phyloP scores from a whole-genome alignment of 2,888 invertebrate genomes.

The Patella caerulea region DNA sequence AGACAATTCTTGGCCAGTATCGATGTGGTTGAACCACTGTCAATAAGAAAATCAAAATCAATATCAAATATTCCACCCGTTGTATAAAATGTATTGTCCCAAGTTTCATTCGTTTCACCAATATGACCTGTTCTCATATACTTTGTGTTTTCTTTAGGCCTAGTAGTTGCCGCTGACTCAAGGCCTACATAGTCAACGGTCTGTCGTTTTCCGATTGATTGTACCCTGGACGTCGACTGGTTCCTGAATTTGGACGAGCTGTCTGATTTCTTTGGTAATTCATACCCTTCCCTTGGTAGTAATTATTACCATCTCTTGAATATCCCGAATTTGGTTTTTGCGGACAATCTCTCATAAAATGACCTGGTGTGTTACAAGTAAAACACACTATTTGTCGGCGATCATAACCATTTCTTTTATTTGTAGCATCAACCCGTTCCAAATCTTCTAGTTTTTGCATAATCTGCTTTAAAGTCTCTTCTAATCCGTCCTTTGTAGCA shows the following conservation, averaged over 20 bases:
- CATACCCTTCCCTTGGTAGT: background rate
- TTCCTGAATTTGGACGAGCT: background rate
- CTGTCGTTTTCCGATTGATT: conserved; percentile 16
- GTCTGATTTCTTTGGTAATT: background rate
- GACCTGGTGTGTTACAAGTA: conserved; percentile 21
- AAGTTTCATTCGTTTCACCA: background rate
- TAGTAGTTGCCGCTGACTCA: conserved; percentile 15
- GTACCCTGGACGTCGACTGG: background rate
- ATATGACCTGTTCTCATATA: conserved; percentile 9
- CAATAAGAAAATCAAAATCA: conserved; percentile 12
- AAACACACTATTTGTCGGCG: conserved; percentile 8
- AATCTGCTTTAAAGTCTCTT: conserved; percentile 13
- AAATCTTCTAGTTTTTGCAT: conserved; percentile 15
- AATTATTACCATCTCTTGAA: too few species aligned
- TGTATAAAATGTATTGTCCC: conserved; percentile 24
- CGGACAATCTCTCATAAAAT: conserved; percentile 23
- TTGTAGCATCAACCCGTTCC: background rate
- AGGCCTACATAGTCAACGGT: conserved; percentile 25
- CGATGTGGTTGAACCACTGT: conserved; percentile 19
- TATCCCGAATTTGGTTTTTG: too few species aligned
- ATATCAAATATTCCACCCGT: background rate
- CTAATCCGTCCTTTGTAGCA: too few species aligned
- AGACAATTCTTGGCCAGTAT: conserved; percentile 13
- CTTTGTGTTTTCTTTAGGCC: conserved; percentile 7
- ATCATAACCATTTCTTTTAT: background rate